phyloP scores from a whole-genome alignment of 2,888 invertebrate genomes.

The Nomada lathburiana region DNA sequence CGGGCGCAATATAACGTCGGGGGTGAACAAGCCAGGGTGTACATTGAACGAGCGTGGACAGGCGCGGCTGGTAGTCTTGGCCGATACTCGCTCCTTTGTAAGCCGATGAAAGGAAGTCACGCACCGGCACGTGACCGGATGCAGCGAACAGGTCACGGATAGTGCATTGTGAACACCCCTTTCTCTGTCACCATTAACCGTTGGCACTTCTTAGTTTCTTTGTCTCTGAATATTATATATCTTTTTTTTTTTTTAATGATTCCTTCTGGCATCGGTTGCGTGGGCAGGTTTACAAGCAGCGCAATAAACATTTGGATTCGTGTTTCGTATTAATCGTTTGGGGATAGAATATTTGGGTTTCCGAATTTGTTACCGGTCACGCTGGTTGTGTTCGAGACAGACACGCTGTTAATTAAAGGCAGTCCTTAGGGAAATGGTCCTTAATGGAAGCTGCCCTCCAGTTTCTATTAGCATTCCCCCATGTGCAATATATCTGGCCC shows the following conservation, averaged over 20 bases:
- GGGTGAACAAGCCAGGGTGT: slow-evolving; percentile 41
- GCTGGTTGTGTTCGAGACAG: neutral
- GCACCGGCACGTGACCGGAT: slow-evolving; percentile 69
- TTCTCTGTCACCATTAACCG: neutral
- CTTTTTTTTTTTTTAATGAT: neutral
- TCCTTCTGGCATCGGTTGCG: neutral
- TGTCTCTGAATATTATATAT: neutral
- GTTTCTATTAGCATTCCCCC: slow-evolving; percentile 20
- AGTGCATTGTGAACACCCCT: slow-evolving; percentile 66
- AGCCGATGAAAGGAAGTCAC: slow-evolving; percentile 73
- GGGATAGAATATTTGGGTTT: neutral
- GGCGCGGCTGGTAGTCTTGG: slow-evolving; percentile 26
- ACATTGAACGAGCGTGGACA: slow-evolving; percentile 38
- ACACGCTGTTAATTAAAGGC: neutral
- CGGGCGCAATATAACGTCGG: slow-evolving; percentile 50
- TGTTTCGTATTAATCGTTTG: neutral
- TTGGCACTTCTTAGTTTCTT: neutral
- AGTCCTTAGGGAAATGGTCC: neutral
- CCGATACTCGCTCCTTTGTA: slow-evolving; percentile 60
- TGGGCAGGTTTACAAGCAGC: too few relatives aligned
- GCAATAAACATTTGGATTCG: too few relatives aligned
- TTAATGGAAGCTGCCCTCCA: neutral
- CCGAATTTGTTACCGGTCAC: neutral
- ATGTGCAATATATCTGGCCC: neutral
- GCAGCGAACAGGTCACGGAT: slow-evolving; percentile 53